These are phyloP conservation scores for Troides aeacus DNA, from an alignment of 2,888 invertebrate genomes.

Conservation along the genomic window DNA sequence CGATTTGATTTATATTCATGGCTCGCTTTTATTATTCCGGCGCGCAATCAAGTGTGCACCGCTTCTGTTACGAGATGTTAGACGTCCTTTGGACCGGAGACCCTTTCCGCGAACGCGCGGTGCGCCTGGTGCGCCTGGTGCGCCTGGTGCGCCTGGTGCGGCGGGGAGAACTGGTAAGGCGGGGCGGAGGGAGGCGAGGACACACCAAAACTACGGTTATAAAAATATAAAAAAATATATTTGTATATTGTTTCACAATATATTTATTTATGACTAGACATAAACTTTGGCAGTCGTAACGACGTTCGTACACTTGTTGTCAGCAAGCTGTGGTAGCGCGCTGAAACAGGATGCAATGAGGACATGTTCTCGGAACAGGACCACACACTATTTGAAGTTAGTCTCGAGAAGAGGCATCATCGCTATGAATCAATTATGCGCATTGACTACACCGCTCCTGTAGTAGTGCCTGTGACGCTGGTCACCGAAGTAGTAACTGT, in stretches of 20 bases:
- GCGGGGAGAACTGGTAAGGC: too few relatives aligned
- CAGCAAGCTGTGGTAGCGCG: too few relatives aligned
- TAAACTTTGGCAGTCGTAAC: conserved; percentile 51
- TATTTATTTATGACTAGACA: conserved; percentile 61
- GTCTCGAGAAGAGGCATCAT: not conserved
- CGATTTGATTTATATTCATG: conserved; percentile 80
- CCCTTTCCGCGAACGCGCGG: too few relatives aligned
- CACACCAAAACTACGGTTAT: not conserved
- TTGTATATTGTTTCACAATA: conserved; percentile 33
- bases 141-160: too few relatives aligned
- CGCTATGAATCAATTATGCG: conserved; percentile 55
- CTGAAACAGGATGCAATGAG: too few relatives aligned
- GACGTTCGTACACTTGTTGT: not conserved
- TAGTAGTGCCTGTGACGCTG: conserved; percentile 70
- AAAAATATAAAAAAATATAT: conserved; percentile 41
- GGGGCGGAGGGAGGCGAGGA: too few relatives aligned
- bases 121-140: too few relatives aligned
- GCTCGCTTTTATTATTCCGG: conserved; percentile 69
- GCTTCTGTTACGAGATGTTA: conserved; percentile 46
- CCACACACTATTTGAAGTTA: too few relatives aligned
- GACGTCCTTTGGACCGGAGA: conserved; percentile 9
- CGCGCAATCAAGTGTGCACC: conserved; percentile 68
- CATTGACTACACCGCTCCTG: conserved; percentile 64
- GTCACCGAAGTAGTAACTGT: conserved; percentile 46
- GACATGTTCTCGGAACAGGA: too few relatives aligned